These are phyloP conservation scores for Pseudolaguvia tuberculata DNA, from an alignment of 2,113 vertebrate species.

Conservation along the genomic window DNA sequence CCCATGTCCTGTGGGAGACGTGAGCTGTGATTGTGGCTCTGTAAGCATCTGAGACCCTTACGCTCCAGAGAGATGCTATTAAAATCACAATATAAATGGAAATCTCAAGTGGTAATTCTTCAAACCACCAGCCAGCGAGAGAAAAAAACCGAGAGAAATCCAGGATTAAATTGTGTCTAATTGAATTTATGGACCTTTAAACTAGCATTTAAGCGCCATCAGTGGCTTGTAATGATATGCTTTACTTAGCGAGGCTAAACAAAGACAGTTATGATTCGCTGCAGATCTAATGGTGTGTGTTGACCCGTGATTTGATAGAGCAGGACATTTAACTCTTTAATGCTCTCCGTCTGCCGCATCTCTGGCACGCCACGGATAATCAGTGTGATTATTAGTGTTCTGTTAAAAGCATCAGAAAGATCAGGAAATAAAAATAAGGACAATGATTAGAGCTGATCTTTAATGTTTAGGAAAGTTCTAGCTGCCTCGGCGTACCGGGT, in stretches of 20 bases:
- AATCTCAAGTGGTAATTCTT: constrained; percentile 76
- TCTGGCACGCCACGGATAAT: constrained; percentile 5
- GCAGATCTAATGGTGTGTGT: constrained; percentile 62
- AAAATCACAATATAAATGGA: constrained; percentile 83
- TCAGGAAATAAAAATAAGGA: not conserved
- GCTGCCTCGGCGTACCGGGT: not conserved
- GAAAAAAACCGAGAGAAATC: constrained; percentile 47
- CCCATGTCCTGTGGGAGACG: constrained; percentile 70
- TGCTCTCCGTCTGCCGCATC: not conserved
- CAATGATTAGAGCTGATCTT: not conserved
- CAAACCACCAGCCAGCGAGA: constrained; percentile 62
- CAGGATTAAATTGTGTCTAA: constrained; percentile 70
- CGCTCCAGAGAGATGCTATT: constrained; percentile 69
- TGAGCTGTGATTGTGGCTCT: constrained; percentile 67
- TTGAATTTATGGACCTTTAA: constrained; percentile 77
- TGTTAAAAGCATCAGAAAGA: not conserved
- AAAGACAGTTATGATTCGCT: constrained; percentile 66
- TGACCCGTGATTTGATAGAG: constrained; percentile 54
- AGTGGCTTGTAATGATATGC: constrained; percentile 68
- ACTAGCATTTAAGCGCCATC: constrained; percentile 68
- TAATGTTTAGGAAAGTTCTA: not conserved
- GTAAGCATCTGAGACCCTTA: constrained; percentile 77
- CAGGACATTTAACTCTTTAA: constrained; percentile 49
- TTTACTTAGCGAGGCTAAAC: constrained; percentile 74
- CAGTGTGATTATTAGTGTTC: constrained; percentile 5